Percentiles rank a stretch among this genome's conserved stretches.
Conservation (phyloP, 1,140 invertebrate genomes). For the Melitaea cinxia region DNA sequence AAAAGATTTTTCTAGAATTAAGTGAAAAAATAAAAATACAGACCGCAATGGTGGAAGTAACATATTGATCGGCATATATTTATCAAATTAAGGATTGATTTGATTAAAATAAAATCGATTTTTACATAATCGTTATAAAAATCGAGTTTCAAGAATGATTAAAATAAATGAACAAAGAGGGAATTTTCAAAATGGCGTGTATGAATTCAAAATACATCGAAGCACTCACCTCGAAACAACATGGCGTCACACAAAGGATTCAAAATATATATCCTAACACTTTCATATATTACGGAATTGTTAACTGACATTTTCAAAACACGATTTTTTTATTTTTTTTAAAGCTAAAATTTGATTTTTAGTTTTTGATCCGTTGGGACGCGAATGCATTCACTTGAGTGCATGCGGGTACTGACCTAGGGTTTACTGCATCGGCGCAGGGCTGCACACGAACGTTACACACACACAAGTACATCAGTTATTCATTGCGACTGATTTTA, state of each 20-base stretch:
- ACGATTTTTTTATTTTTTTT: slow-evolving; percentile 5
- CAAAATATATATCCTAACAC: neutral
- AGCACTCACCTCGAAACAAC: slow-evolving; percentile 57
- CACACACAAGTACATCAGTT: slow-evolving; percentile 31
- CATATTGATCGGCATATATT: slow-evolving; percentile 6
- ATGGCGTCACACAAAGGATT: slow-evolving; percentile 59
- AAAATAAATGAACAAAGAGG: slow-evolving; percentile 44
- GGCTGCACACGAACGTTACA: slow-evolving; percentile 49
- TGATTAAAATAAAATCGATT: slow-evolving; percentile 27
- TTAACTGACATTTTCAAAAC: neutral
- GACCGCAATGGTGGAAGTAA: neutral
- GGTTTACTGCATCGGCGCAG: slow-evolving; percentile 58
- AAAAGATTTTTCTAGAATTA: neutral
- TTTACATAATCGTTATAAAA: neutral
- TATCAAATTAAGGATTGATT: slow-evolving; percentile 21
- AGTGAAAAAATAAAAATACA: neutral
- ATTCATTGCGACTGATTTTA: neutral
- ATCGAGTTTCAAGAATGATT: neutral
- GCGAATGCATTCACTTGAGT: slow-evolving; percentile 54
- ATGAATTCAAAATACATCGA: slow-evolving; percentile 56
- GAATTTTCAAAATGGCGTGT: slow-evolving; percentile 49
- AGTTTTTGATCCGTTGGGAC: slow-evolving; percentile 39
- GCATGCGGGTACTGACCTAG: slow-evolving; percentile 67
- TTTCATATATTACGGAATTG: slow-evolving; percentile 13
- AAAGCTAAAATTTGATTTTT: slow-evolving; percentile 43